Base-by-base conservation (phyloP, 2,797 vertebrate species). In the Smutsia temminckii region DNA sequence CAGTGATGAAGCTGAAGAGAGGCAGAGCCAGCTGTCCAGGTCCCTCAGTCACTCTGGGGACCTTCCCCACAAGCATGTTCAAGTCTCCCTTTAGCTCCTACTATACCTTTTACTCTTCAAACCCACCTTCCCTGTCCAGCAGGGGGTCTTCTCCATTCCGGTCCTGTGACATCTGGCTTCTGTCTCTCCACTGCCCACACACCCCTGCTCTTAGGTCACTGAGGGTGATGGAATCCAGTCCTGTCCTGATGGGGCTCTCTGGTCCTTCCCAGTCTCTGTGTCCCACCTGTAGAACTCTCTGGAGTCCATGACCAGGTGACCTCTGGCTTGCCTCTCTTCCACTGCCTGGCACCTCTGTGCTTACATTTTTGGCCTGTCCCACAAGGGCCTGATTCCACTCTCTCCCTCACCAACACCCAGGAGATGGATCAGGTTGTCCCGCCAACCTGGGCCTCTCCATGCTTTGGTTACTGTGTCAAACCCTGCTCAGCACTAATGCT, bases 291-390 rank as follows among this genome's bases (percentile, higher is more conserved):
- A 46, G 40, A 55, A 20, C 49, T 37, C 8, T 17, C 20, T 1
- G 14, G 68, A 40, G 46, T 14, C 37, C 13, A 8, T 1, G 27
- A 32, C 34, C 4, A 5, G 9, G 25, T 1, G 0, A 1, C 14
- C 8, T 10, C 49, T 8, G 49, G 49, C 7, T 20, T 55, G 34
- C 51, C 4, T 21, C 53, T 55, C 18, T 32, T 55, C 27, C 27
- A 51, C 27, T 8, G 49, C 34, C 8, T 1, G 3, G 53, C 8
- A 6, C 21, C 86, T 40, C 79, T 10, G 18, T 6, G 8, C 27
- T 77, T 79, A 20, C 6, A 2, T 37, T 61, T 51, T 21, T 21
- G 18, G 27, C 12, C 18, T 32, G 34, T 21, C 29, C 32, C 32
- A 18, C n/a, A 40, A 46, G 40, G 18, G 27, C 16, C 13, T 4